Conservation (phyloP, 2,888 invertebrate genomes). For the Watsonalla binaria region DNA sequence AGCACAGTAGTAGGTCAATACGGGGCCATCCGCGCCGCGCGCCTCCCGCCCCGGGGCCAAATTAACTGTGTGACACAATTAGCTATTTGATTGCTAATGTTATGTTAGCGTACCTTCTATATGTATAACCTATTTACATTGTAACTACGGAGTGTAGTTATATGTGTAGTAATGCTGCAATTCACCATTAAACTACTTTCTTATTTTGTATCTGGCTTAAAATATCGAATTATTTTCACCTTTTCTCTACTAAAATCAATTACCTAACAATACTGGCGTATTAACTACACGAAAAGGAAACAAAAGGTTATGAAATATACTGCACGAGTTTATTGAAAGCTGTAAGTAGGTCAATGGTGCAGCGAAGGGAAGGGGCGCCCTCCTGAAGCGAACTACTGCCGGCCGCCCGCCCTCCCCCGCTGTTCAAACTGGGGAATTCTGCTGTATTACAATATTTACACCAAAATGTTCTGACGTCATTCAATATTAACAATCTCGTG, state of each 20-base stretch:
- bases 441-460: conserved; percentile 15
- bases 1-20: background rate
- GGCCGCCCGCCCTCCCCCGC: conserved; percentile 18
- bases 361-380: conserved; percentile 48
- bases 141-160: too few species aligned
- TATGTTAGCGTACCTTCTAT: background rate
- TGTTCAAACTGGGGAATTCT: conserved; percentile 9
- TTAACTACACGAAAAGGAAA: too few species aligned
- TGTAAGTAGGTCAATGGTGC: conserved; percentile 71
- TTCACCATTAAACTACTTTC: background rate
- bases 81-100: background rate
- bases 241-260: background rate
- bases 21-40: background rate
- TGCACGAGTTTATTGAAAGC: conserved; percentile 28
- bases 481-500: too few species aligned
- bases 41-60: background rate
- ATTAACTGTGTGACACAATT: background rate
- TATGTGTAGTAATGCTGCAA: too few species aligned
- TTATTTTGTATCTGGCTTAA: background rate
- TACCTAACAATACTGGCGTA: background rate
- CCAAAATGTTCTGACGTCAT: background rate
- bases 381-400: conserved; percentile 28
- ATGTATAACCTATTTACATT: too few species aligned
- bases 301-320: background rate
- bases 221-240: background rate